Percentiles rank a stretch among this genome's conserved stretches.
Conservation (phyloP, 1,140 invertebrate genomes). For the Meloidogyne floridensis region DNA sequence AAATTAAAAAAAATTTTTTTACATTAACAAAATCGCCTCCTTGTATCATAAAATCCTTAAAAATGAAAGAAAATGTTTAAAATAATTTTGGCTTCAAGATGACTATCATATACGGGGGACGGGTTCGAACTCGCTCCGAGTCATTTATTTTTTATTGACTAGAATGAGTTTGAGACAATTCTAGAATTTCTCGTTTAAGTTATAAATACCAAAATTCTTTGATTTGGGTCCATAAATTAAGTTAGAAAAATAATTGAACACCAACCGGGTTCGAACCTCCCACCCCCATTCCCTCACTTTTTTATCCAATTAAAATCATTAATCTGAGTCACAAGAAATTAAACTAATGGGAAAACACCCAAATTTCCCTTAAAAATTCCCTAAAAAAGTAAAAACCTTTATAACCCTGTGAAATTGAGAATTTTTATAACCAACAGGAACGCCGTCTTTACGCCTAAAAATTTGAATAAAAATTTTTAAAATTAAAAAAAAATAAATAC, state of each 20-base stretch:
- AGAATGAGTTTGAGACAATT: too few species aligned
- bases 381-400: slow-evolving; percentile 71
- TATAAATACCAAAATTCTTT: too few species aligned
- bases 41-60: slow-evolving; percentile 87
- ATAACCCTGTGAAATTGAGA: slow-evolving; percentile 96
- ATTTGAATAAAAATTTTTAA: not conserved
- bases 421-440: slow-evolving; percentile 94
- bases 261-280: too few species aligned
- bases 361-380: too few species aligned
- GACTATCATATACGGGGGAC: too few species aligned
- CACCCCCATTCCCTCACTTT: too few species aligned
- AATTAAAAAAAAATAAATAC: slow-evolving; percentile 12
- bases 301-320: too few species aligned
- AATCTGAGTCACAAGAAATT: too few species aligned
- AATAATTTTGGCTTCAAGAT: not conserved
- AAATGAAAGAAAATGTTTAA: not conserved
- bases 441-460: slow-evolving; percentile 75
- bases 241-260: too few species aligned
- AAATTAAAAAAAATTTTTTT: slow-evolving; percentile 65
- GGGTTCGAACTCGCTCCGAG: not conserved
- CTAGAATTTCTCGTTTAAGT: too few species aligned
- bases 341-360: too few species aligned
- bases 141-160: not conserved
- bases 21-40: slow-evolving; percentile 97
- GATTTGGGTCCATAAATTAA: too few species aligned